Conservation (phyloP, 1,140 invertebrate genomes). For the Micrasema longulum region DNA sequence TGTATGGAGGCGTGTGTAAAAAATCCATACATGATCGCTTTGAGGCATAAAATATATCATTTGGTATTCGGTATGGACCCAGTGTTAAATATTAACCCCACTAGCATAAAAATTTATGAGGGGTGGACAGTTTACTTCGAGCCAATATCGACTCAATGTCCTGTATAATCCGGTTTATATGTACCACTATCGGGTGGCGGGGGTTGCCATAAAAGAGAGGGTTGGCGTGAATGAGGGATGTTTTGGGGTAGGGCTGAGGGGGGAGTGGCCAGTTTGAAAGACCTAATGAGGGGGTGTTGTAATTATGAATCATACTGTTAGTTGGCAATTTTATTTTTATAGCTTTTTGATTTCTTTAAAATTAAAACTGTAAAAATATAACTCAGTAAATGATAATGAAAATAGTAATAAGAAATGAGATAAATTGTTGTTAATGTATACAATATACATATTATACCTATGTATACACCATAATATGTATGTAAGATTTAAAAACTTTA, state of each 20-base stretch:
- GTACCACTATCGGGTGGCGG: conserved; percentile 45
- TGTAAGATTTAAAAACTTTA: too few relatives aligned
- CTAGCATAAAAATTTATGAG: conserved; percentile 54
- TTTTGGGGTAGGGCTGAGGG: conserved; percentile 11
- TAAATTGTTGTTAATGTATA: too few relatives aligned
- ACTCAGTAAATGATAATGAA: too few relatives aligned
- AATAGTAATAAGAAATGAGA: too few relatives aligned
- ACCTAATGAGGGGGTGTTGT: too few relatives aligned
- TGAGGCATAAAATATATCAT: conserved; percentile 50
- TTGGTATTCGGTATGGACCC: conserved; percentile 45
- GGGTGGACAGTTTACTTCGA: conserved; percentile 52
- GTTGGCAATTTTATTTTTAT: too few relatives aligned
- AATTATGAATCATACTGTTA: too few relatives aligned
- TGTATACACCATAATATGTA: too few relatives aligned
- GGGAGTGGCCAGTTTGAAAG: conserved; percentile 45
- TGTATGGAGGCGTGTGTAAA: conserved; percentile 8
- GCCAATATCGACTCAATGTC: conserved; percentile 54
- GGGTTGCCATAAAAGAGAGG: conserved; percentile 27
- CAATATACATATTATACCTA: too few relatives aligned
- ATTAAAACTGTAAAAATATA: too few relatives aligned
- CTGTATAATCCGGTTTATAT: conserved; percentile 55
- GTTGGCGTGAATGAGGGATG: conserved; percentile 12
- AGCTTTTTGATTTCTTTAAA: too few relatives aligned
- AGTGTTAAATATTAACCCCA: conserved; percentile 52
- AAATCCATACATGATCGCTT: conserved; percentile 26